These are phyloP conservation scores for Acrocephalus scirpaceus DNA, from an alignment of 2,797 vertebrate genomes.

Conservation along the genomic window DNA sequence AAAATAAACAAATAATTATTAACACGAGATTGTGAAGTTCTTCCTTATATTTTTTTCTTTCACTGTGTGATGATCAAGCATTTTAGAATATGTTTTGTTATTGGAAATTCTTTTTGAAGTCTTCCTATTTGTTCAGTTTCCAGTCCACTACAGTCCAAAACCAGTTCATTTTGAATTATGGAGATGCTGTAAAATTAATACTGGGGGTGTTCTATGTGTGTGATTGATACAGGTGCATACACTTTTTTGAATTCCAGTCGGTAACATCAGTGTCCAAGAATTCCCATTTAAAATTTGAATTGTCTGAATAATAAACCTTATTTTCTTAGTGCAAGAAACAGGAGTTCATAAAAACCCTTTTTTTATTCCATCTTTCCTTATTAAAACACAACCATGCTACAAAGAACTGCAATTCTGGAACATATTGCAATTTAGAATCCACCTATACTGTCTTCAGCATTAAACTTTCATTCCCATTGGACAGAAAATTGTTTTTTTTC, in stretches of 20 bases:
- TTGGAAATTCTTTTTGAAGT: background rate
- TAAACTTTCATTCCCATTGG: conserved; percentile 11
- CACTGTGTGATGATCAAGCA: background rate
- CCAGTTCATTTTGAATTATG: background rate
- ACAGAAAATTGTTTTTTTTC: conserved; percentile 43
- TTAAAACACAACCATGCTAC: background rate
- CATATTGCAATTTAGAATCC: background rate
- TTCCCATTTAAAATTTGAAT: background rate
- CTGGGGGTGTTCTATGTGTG: background rate
- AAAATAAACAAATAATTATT: conserved; percentile 9
- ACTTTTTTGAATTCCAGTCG: background rate
- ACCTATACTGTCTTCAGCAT: background rate
- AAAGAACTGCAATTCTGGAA: background rate
- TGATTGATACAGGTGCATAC: background rate
- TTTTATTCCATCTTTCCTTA: background rate
- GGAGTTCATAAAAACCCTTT: background rate
- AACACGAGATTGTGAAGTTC: background rate
- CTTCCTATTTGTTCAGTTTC: conserved; percentile 2
- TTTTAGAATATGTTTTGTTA: background rate
- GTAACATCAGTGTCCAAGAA: background rate
- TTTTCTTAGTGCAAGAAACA: background rate
- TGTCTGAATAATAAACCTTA: background rate
- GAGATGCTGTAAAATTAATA: background rate
- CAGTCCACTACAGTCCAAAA: background rate
- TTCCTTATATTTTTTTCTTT: background rate